Evolutionary conservation across 1,140 invertebrate species (phyloP), one percentile per base, ranked within the genome.

Genomic region (Hyposmocoma kahamanoa): DNA sequence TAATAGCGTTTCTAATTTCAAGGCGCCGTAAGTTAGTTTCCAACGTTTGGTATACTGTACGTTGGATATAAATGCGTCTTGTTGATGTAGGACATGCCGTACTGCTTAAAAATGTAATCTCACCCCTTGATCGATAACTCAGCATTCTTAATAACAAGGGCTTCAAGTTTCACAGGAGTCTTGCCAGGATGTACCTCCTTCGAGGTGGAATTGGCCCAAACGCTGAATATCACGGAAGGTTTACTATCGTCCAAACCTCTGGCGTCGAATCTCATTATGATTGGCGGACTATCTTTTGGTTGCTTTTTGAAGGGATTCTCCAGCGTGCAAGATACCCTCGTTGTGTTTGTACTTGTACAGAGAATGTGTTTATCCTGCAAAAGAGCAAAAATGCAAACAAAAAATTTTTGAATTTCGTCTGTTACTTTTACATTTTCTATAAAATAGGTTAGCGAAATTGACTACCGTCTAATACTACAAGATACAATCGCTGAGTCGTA

Each of bases 121-220:
- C 87, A 94, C 92, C 95, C 95, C 59, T 90, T 91, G 34, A 98
- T 90, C 9, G 91, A 90, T 1, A 97, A 77, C 72, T 96, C 95
- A 13, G 95, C 95, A 57, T 91, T 90, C 59, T 95, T 94, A 9
- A 95, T 88, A 20, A 98, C 92, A 19, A 89, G 87, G 0, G 94
- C 92, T 24, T 84, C 43, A 90, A 87, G 56, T 68, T 72, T 45
- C 1, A 88, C 74, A 0, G 88, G 79, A 67, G 90, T 87, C 30
- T 84, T 93, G 76, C 62, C 84, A 46, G 77, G 75, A 66, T 84
- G 88, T 17, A 87, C 59, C 74, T 95, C 91, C 51, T 90, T 90
- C 0, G 93, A 97, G 4, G 96, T 96, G n/a, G 96, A 97, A 83
- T 97, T 97, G 0, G 92, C 92, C 81, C 92, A 93, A 1, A 96